Evolutionary conservation across 1,140 invertebrate species (phyloP), one percentile per base, ranked within the genome.

Genomic region (Neodiprion fabricii): DNA sequence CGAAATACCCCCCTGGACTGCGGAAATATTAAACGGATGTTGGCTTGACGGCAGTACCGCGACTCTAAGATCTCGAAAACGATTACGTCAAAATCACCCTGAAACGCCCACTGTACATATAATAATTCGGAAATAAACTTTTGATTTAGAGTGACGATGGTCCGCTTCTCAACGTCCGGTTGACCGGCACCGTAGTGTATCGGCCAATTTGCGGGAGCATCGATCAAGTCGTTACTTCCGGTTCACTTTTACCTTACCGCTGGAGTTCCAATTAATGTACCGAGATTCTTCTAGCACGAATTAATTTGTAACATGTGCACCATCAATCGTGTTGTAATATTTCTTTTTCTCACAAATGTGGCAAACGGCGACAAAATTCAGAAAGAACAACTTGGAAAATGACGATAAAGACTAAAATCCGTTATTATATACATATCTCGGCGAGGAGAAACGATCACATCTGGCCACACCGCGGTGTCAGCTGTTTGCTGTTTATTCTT

Each of bases 1-100:
- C 75, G 74, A 83, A 84, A 84, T 83, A 84, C 74, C 75, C 69
- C 53, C 53, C 53, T 67, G 49, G 80, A 83, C 68, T 80, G 80
- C 83, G 82, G 83, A 83, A 84, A 77, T 73, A 72, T 76, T 75
- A 77, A 65, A 72, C 61, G 48, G 21, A 61, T 9, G 53, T 61
- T 17, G 28, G 11, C 53, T 17, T 9, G 28, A 40, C 28, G 28
- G 28, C 28, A 40, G 5, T 61, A 12, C 53, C 53, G 11, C n/a
- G 9, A 5, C n/a, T 61, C 53, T 61, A 61, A 40, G 53, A 61
- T 61, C 53, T 61, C 53, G 53, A 61, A 17, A 61, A 61, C n/a
- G 53, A 61, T 61, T 61, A 61, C 53, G 53, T 61, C 53, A 61
- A 61, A 61, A 61, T 61, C 11, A 61, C 8, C 4, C 11, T 40